These are phyloP conservation scores for Calidris pygmaea DNA, from an alignment of 2,113 vertebrate genomes.

Conservation along the genomic window DNA sequence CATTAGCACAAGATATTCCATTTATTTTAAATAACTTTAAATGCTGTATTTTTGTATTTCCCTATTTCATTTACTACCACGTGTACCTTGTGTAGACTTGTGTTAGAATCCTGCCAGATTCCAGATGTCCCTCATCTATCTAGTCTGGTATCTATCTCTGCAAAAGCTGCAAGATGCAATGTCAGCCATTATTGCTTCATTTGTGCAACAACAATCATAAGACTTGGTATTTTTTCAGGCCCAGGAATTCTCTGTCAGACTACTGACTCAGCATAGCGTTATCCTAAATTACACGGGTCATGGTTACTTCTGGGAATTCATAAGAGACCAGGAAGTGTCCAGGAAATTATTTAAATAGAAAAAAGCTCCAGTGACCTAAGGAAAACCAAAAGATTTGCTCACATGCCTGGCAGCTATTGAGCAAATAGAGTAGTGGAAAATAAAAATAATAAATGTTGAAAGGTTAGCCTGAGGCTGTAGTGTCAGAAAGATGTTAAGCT, in stretches of 20 bases:
- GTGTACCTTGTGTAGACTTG: neutral
- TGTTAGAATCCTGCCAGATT: neutral
- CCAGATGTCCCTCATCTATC: neutral
- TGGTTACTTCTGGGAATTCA: conserved; percentile 27
- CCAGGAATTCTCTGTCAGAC: neutral
- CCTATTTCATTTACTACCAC: neutral
- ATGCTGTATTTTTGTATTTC: neutral
- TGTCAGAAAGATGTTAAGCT: neutral
- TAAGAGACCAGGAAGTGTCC: neutral
- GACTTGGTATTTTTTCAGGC: neutral
- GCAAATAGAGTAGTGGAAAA: neutral
- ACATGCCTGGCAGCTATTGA: neutral
- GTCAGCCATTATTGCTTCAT: neutral
- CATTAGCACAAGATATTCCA: neutral
- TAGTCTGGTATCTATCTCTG: neutral
- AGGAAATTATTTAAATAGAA: conserved; percentile 21
- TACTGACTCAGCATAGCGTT: conserved; percentile 5
- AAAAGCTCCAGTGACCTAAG: neutral
- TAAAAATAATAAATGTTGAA: neutral
- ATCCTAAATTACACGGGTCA: neutral
- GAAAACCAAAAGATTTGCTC: neutral
- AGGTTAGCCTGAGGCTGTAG: neutral
- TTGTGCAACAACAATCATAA: neutral
- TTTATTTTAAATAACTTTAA: neutral
- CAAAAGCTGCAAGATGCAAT: neutral